Percentiles rank a stretch among this genome's conserved stretches.
Evolutionary conservation across 2,797 vertebrate genomes (phyloP).

Genomic region (Pseudocheirus occidentalis): DNA sequence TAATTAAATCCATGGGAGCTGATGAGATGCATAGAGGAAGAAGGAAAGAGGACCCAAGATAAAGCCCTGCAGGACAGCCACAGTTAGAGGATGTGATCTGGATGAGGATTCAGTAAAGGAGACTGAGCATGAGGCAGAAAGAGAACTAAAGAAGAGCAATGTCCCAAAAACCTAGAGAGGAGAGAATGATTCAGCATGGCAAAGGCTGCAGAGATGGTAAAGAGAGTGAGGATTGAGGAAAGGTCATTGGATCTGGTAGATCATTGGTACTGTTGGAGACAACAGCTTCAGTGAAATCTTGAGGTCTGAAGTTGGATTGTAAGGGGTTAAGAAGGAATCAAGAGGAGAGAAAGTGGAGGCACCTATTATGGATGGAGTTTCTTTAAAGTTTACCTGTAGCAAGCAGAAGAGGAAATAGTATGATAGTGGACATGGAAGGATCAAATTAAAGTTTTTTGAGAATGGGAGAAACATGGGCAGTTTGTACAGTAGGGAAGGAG

Average conservation of each 20-base stretch:
- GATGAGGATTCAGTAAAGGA: neutral
- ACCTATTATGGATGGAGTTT: neutral
- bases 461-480: neutral
- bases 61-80: neutral
- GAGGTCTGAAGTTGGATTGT: neutral
- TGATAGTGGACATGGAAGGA: neutral
- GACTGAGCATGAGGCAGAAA: neutral
- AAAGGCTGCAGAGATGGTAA: neutral
- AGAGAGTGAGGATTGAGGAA: neutral
- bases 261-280: neutral
- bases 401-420: neutral
- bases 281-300: neutral
- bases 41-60: neutral
- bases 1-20: neutral
- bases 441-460: neutral
- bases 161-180: neutral
- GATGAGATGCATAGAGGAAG: neutral
- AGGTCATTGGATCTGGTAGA: neutral
- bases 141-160: too few species aligned
- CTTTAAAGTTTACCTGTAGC: neutral
- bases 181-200: neutral
- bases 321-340: neutral
- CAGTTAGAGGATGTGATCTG: neutral
- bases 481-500: neutral
- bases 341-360: neutral